These are phyloP conservation scores for Diachasmimorpha longicaudata DNA, from an alignment of 1,140 invertebrate genomes.

Conservation along the genomic window DNA sequence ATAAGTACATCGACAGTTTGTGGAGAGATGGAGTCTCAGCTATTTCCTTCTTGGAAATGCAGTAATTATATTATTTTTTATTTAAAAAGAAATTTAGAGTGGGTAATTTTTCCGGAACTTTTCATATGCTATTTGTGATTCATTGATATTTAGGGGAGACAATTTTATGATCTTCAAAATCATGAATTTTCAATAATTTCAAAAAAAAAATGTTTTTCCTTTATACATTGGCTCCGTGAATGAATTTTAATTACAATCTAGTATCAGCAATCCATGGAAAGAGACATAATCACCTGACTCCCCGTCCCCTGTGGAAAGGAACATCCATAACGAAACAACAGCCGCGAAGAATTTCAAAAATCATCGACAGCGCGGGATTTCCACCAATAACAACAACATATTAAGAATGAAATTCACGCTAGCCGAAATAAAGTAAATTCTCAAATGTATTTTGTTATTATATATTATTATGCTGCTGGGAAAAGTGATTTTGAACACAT, in stretches of 20 bases:
- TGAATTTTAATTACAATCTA: constrained; percentile 10
- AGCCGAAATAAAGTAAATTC: constrained; percentile 15
- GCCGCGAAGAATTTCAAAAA: not conserved
- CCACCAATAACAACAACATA: constrained; percentile 24
- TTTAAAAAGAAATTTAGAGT: not conserved
- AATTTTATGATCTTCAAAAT: not conserved
- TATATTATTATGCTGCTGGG: too few relatives aligned
- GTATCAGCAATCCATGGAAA: constrained; percentile 33
- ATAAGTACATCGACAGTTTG: constrained; percentile 39
- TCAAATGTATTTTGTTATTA: constrained; percentile 19
- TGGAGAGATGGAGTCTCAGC: constrained; percentile 38
- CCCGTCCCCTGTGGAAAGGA: constrained; percentile 48
- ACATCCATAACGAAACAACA: constrained; percentile 26
- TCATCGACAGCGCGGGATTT: constrained; percentile 17
- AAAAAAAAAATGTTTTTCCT: too few relatives aligned
- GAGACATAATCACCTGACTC: constrained; percentile 38
- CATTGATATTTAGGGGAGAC: too few relatives aligned
- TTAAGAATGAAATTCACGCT: not conserved
- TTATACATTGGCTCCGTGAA: too few relatives aligned
- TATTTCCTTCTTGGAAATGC: constrained; percentile 52
- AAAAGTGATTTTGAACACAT: too few relatives aligned
- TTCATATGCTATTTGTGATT: too few relatives aligned
- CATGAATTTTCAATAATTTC: not conserved
- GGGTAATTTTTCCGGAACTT: too few relatives aligned
- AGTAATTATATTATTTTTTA: constrained; percentile 36